A percentile compares a stretch with the other conserved stretches of the same genome.
Evolutionary conservation across 1,140 invertebrate species (phyloP).

Genomic region (Calephelis virginiensis): DNA sequence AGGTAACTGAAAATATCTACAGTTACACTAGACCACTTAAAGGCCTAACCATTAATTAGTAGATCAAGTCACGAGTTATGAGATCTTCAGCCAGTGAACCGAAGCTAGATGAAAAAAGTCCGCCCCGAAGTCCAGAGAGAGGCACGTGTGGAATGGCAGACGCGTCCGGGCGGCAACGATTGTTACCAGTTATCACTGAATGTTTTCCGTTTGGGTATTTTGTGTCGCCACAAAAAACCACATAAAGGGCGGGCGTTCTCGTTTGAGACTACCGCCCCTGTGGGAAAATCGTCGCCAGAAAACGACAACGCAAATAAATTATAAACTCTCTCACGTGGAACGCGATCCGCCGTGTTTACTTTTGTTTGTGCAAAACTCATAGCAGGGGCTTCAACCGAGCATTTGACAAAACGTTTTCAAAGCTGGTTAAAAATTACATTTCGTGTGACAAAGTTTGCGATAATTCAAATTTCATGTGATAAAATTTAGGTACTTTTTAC

Average conservation of each 20-base stretch:
- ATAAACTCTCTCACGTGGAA: constrained; percentile 71
- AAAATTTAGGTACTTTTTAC: background rate
- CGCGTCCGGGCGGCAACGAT: constrained; percentile 74
- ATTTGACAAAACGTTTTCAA: constrained; percentile 20
- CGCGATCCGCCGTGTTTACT: constrained; percentile 56
- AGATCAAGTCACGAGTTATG: constrained; percentile 35
- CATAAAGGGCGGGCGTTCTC: constrained; percentile 73
- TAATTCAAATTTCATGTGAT: background rate
- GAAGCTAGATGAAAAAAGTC: constrained; percentile 72
- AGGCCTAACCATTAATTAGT: constrained; percentile 36
- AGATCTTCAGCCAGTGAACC: constrained; percentile 43
- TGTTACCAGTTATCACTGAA: constrained; percentile 78
- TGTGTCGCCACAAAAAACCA: constrained; percentile 74
- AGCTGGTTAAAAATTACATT: background rate
- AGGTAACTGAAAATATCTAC: no score
- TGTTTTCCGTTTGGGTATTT: constrained; percentile 74
- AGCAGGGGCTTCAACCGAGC: constrained; percentile 24
- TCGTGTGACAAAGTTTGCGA: constrained; percentile 4
- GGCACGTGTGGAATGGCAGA: constrained; percentile 69
- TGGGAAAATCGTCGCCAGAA: constrained; percentile 77
- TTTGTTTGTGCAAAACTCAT: constrained; percentile 50
- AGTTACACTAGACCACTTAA: constrained; percentile 11
- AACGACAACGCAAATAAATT: constrained; percentile 76
- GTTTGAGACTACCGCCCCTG: constrained; percentile 73
- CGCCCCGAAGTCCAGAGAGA: constrained; percentile 54